phyloP scores from a whole-genome alignment of 2,113 vertebrate species.

The Piprites chloris region DNA sequence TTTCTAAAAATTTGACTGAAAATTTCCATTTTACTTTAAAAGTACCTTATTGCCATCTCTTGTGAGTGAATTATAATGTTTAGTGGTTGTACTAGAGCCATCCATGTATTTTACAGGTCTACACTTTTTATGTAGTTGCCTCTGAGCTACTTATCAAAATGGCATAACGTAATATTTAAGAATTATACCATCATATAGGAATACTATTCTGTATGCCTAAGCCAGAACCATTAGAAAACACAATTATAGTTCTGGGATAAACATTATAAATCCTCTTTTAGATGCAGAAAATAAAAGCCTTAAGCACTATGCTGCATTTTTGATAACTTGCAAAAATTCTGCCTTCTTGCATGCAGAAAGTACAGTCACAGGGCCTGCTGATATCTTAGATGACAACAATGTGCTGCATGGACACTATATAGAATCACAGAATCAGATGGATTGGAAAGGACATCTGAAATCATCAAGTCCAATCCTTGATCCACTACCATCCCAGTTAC shows the following conservation, averaged over 20 bases:
- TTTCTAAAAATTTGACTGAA: background rate
- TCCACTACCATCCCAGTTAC: too few relatives aligned
- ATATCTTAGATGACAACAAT: background rate
- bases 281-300: background rate
- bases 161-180: background rate
- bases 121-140: background rate
- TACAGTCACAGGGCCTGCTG: background rate
- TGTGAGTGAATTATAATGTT: background rate
- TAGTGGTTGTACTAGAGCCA: background rate
- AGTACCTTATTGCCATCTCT: background rate
- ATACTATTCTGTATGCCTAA: background rate
- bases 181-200: background rate
- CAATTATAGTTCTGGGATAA: background rate
- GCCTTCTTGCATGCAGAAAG: background rate
- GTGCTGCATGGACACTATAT: background rate
- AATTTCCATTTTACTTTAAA: background rate
- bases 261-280: background rate
- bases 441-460: too few relatives aligned
- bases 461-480: too few relatives aligned
- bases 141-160: background rate
- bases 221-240: background rate
- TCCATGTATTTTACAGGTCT: background rate
- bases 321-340: constrained; percentile 13
- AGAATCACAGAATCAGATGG: too few relatives aligned
- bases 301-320: background rate